These are phyloP conservation scores for Cardiocondyla obscurior DNA, from an alignment of 1,140 invertebrate genomes.

Conservation along the genomic window DNA sequence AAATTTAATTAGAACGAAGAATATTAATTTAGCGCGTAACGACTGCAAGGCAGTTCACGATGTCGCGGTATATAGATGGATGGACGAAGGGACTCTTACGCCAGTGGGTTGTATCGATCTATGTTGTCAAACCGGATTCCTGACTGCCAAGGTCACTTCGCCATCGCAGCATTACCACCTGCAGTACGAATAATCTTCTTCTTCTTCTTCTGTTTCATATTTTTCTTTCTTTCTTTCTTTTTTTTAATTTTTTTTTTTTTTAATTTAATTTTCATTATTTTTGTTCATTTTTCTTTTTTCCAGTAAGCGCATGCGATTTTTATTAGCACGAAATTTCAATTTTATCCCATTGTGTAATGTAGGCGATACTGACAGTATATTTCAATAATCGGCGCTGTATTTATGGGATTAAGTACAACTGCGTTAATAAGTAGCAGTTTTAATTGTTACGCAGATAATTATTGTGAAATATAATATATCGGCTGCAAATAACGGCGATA, in stretches of 20 bases:
- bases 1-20: not conserved
- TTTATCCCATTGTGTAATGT: too few relatives aligned
- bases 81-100: conserved; percentile 61
- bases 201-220: conserved; percentile 15
- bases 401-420: not conserved
- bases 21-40: not conserved
- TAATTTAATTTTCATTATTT: too few relatives aligned
- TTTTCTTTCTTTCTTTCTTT: not conserved
- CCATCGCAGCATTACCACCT: conserved; percentile 47
- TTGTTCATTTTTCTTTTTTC: too few relatives aligned
- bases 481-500: not conserved
- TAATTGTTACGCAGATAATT: not conserved
- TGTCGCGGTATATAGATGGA: conserved; percentile 22
- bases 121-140: conserved; percentile 79
- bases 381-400: not conserved
- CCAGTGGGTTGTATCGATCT: conserved; percentile 72
- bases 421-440: not conserved
- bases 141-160: conserved; percentile 77
- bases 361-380: not conserved
- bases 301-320: not conserved
- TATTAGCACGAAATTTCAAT: not conserved
- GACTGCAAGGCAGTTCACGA: not conserved
- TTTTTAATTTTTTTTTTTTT: not conserved
- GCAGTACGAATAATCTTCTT: conserved; percentile 37
- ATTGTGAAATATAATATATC: not conserved